Base-by-base conservation (phyloP, 1,140 invertebrate genomes). In the Aphelinus certus region DNA sequence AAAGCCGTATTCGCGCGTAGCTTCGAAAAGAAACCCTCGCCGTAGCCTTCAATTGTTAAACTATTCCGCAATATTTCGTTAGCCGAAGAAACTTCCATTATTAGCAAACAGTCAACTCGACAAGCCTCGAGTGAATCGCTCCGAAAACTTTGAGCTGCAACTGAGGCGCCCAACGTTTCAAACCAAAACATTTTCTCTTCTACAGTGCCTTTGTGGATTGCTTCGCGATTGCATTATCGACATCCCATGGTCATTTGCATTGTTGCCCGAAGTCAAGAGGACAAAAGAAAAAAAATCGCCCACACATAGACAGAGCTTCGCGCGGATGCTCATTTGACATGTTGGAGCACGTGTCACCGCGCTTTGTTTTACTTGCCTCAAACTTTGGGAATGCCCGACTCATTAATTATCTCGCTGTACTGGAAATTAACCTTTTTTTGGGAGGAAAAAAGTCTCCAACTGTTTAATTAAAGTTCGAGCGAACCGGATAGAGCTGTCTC, bases 381-480 rank as follows among this genome's bases (percentile, higher is more conserved):
- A 48, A 3, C 7, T n/a, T 63, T 47, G 7, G 60, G 3, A 2
- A 10, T 62, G 6, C n/a, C 9, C 6, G 46, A 0, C 45, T 9
- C 48, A 47, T 48, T 63, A 45, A 63, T 63, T 63, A 63, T n/a
- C 61, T 47, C 46, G 2, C 46, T 47, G 45, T 46, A 63, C 48
- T 45, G 43, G 3, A 46, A 46, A 63, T 63, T 63, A 47, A 0
- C 9, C 10, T 63, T 63, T 48, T 4, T 45, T 47, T 63, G 26
- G 7, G 1, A 45, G 7, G 48, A 47, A 63, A 63, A 63, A 63
- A 48, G 46, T 10, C 9, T 5, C n/a, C 45, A 3, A 63, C 61
- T 48, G 61, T 63, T 63, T 63, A 63, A 63, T 63, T 63, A 63
- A 63, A 63, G 61, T 63, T 47, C 9, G 45, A 3, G 46, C 0